Evolutionary conservation across 1,140 invertebrate species (phyloP).

Genomic region (Vanessa tameamea): DNA sequence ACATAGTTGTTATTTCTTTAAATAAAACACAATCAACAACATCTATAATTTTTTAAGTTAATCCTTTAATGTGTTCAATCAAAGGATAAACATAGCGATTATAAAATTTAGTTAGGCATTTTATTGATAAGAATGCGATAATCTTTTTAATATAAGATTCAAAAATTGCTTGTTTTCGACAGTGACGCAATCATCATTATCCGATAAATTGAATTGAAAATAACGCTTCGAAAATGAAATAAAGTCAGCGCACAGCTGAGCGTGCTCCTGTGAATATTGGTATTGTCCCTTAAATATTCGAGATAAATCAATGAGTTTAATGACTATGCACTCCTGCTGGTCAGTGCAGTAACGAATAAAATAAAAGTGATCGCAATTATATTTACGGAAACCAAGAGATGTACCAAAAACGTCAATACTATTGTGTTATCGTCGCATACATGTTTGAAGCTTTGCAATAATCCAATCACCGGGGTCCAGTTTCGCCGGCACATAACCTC

Average conservation of each 20-base stretch:
- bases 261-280: constrained; percentile 54
- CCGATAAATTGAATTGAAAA: constrained; percentile 53
- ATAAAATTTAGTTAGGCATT: neutral
- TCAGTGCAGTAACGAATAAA: too few species aligned
- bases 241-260: constrained; percentile 63
- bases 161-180: neutral
- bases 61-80: constrained; percentile 20
- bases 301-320: neutral
- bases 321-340: too few species aligned
- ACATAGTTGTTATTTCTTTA: too few species aligned
- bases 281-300: constrained; percentile 20
- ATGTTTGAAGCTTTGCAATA: constrained; percentile 7
- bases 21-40: neutral
- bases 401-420: too few species aligned
- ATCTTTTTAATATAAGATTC: neutral
- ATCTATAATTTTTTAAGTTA: neutral
- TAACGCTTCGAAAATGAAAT: constrained; percentile 53
- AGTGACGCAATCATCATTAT: too few species aligned
- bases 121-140: neutral
- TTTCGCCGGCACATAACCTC: constrained; percentile 37
- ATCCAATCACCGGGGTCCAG: constrained; percentile 24
- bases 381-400: too few species aligned
- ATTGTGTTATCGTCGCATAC: neutral
- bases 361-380: too few species aligned
- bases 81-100: constrained; percentile 17